phyloP scores from a whole-genome alignment of 2,797 vertebrate species.

The Choloepus didactylus region DNA sequence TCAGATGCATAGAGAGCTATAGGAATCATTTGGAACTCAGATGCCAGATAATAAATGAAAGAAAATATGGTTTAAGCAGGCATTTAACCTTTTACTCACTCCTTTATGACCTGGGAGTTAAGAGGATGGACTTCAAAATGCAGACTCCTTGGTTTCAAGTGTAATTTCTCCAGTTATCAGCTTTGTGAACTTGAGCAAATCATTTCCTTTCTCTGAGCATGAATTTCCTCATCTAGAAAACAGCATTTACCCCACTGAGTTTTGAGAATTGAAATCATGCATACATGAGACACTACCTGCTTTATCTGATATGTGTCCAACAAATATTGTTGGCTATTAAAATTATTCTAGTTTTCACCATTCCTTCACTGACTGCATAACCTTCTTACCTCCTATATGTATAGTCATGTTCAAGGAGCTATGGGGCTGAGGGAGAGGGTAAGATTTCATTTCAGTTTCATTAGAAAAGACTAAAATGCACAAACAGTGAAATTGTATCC shows the following conservation, averaged over 20 bases:
- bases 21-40: constrained; percentile 42
- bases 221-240: constrained; percentile 1
- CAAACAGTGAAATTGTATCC: neutral
- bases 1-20: neutral
- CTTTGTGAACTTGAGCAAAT: neutral
- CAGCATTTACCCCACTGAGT: neutral
- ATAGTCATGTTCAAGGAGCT: neutral
- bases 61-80: neutral
- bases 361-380: neutral
- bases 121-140: neutral
- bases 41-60: neutral
- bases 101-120: neutral
- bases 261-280: neutral
- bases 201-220: constrained; percentile 8
- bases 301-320: neutral
- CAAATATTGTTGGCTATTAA: neutral
- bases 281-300: neutral
- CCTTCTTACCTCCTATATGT: neutral
- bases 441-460: constrained; percentile 1
- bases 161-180: neutral
- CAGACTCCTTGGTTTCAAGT: neutral
- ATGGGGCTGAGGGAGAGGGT: neutral
- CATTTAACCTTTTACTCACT: neutral
- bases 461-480: constrained; percentile 33
- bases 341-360: constrained; percentile 3